phyloP scores from a whole-genome alignment of 2,113 vertebrate species.

The Rhinolophus sinicus region DNA sequence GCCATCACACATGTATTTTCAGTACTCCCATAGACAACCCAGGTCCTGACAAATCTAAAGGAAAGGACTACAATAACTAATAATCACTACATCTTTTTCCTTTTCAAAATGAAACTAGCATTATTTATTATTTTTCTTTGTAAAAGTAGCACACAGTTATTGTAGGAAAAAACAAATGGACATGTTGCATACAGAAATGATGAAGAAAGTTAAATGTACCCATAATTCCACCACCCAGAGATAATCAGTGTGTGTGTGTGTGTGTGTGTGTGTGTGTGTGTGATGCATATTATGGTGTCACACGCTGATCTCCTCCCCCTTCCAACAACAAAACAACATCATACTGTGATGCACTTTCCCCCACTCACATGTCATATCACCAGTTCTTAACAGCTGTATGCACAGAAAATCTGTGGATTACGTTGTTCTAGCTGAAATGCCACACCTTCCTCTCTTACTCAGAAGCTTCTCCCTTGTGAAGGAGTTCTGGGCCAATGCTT shows the following conservation, averaged over 20 bases:
- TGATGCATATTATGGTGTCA: not conserved
- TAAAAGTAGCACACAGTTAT: not conserved
- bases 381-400: not conserved
- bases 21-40: not conserved
- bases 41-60: not conserved
- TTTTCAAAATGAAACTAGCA: not conserved
- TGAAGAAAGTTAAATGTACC: not conserved
- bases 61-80: not conserved
- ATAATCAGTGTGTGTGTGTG: not conserved
- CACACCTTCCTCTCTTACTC: not conserved
- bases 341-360: not conserved
- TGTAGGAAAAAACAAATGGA: not conserved
- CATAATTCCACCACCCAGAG: not conserved
- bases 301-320: not conserved
- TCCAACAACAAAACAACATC: not conserved
- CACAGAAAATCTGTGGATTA: not conserved
- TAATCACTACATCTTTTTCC: not conserved
- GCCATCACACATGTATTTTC: not conserved
- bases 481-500: not conserved
- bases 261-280: too few relatives aligned
- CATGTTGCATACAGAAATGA: not conserved
- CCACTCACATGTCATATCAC: not conserved
- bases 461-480: not conserved
- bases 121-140: not conserved
- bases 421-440: not conserved